A percentile compares a stretch with the other conserved stretches of the same genome.
Conservation (phyloP, 2,113 vertebrate genomes). For the Speoplatyrhinus poulsoni region DNA sequence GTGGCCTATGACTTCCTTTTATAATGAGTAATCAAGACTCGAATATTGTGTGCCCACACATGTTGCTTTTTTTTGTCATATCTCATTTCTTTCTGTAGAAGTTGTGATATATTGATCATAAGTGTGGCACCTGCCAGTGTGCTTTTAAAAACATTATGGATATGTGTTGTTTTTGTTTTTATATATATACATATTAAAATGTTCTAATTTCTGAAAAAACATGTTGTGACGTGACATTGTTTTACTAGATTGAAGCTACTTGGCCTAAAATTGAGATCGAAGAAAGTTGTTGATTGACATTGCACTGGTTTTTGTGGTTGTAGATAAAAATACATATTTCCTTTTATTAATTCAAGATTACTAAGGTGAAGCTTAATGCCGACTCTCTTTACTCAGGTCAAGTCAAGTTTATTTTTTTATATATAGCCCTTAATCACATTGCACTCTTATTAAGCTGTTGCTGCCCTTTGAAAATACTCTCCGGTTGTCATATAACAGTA, state of each 20-base stretch:
- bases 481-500: neutral
- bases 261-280: too few species aligned
- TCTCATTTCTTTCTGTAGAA: conserved; percentile 14
- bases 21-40: neutral
- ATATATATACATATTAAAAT: conserved; percentile 64
- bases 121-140: conserved; percentile 4
- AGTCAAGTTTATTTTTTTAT: too few species aligned
- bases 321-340: too few species aligned
- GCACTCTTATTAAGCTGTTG: too few species aligned
- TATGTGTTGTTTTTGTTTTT: neutral
- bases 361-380: too few species aligned
- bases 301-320: too few species aligned
- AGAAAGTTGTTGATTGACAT: too few species aligned
- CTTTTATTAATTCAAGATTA: too few species aligned
- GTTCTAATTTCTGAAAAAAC: conserved; percentile 47
- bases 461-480: too few species aligned
- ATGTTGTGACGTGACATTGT: conserved; percentile 8
- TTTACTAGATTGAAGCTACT: neutral
- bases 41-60: neutral
- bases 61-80: neutral
- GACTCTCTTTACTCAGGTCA: too few species aligned
- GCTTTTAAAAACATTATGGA: conserved; percentile 21
- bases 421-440: too few species aligned
- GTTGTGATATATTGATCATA: conserved; percentile 28
- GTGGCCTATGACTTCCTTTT: neutral